Percentiles rank a stretch among this genome's conserved stretches.
These are phyloP conservation scores for Salvelinus alpinus DNA, from an alignment of 2,113 vertebrate genomes.

Conservation along the genomic window DNA sequence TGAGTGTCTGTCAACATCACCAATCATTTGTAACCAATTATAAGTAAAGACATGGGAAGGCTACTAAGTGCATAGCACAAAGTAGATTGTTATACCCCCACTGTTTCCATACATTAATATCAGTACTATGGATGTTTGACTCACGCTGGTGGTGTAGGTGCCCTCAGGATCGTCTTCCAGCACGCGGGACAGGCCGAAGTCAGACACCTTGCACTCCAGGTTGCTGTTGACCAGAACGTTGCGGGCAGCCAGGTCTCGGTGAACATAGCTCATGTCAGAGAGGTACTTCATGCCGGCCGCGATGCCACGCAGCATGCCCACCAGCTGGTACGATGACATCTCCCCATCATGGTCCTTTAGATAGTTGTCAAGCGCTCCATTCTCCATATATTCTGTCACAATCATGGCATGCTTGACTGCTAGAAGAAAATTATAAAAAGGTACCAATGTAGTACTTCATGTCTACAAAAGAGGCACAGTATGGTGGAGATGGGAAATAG, in stretches of 20 bases:
- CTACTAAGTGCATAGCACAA: no score
- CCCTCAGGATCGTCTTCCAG: constrained; percentile 93
- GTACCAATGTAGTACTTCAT: constrained; percentile 1
- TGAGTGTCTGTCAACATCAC: no score
- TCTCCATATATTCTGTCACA: constrained; percentile 96
- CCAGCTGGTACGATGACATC: constrained; percentile 84
- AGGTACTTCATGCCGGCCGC: constrained; percentile 96
- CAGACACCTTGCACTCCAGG: constrained; percentile 95
- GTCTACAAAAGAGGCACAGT: no score
- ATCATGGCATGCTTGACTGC: constrained; percentile 96
- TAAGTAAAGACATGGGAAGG: no score
- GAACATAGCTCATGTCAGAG: constrained; percentile 94
- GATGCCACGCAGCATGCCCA: constrained; percentile 91
- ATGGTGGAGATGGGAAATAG: constrained; percentile 1
- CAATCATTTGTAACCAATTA: no score
- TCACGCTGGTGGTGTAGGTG: constrained; percentile 95
- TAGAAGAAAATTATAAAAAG: constrained; percentile 12
- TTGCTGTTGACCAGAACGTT: constrained; percentile 93
- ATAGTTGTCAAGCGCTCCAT: constrained; percentile 92
- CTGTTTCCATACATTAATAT: no score
- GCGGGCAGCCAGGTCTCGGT: constrained; percentile 92
- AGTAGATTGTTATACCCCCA: no score
- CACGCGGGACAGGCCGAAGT: constrained; percentile 91
- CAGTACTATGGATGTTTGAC: constrained; percentile 39
- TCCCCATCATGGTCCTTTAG: constrained; percentile 91